Conservation (phyloP, 2,113 vertebrate species). For the Dicerorhinus sumatrensis region DNA sequence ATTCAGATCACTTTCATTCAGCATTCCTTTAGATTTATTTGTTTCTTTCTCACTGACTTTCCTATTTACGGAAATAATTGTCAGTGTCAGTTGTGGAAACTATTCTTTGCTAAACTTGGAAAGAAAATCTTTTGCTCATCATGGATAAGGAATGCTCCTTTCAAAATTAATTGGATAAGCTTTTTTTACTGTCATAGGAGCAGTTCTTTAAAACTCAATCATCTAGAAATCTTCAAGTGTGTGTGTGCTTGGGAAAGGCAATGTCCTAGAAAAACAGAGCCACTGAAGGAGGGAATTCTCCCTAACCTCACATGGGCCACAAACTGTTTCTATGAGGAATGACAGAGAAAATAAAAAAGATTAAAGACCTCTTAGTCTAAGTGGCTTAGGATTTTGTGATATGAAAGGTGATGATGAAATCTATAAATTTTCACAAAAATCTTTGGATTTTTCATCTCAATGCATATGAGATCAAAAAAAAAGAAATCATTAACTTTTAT, state of each 20-base stretch:
- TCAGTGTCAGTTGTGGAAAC: constrained; percentile 60
- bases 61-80: constrained; percentile 47
- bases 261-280: background rate
- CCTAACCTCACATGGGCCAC: background rate
- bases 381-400: background rate
- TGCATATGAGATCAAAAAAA: background rate
- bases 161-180: background rate
- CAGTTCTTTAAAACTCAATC: background rate
- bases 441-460: background rate
- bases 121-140: constrained; percentile 49
- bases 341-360: background rate
- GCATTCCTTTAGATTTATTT: background rate
- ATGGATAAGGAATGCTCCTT: constrained; percentile 41
- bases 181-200: background rate
- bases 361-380: background rate
- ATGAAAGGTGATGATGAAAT: background rate
- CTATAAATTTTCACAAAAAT: background rate
- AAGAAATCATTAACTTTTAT: background rate
- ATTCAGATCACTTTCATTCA: constrained; percentile 21
- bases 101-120: constrained; percentile 43
- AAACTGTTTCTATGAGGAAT: background rate
- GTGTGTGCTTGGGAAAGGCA: background rate
- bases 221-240: background rate
- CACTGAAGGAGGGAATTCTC: background rate
- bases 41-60: constrained; percentile 57